These are phyloP conservation scores for Babylonia areolata DNA, from an alignment of 1,140 invertebrate species.

Conservation along the genomic window DNA sequence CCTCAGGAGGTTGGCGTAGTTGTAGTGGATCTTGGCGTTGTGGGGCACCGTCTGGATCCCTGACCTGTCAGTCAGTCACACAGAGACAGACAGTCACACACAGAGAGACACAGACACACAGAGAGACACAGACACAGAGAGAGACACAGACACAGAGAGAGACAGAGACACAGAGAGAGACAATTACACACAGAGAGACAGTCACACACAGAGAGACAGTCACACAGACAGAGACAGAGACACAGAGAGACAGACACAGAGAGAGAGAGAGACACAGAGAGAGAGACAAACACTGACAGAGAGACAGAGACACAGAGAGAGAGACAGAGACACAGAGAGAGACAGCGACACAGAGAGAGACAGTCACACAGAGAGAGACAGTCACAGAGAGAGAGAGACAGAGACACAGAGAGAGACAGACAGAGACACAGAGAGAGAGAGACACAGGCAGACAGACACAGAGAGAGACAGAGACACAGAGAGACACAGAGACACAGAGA, in stretches of 20 bases:
- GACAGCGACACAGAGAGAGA: too few relatives aligned
- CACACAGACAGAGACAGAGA: not conserved
- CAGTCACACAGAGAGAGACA: too few relatives aligned
- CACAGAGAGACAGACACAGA: not conserved
- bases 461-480: constrained; percentile 39
- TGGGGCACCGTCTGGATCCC: constrained; percentile 86
- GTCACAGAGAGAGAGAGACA: not conserved
- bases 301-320: too few relatives aligned
- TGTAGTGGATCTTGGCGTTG: constrained; percentile 95
- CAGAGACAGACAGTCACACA: not conserved
- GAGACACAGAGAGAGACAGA: not conserved
- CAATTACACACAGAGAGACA: not conserved
- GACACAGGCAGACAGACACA: too few relatives aligned
- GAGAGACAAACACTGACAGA: too few relatives aligned
- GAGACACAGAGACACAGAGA: constrained; percentile 35
- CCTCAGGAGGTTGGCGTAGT: constrained; percentile 90
- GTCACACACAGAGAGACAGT: not conserved
- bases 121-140: too few relatives aligned
- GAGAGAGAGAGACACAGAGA: too few relatives aligned
- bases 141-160: too few relatives aligned
- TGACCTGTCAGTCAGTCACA: constrained; percentile 78
- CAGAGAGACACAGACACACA: too few relatives aligned
- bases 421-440: constrained; percentile 25
- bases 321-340: too few relatives aligned
- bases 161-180: too few relatives aligned